Evolutionary conservation across 2,797 vertebrate species (phyloP).

Genomic region (Macrochelys suwanniensis): DNA sequence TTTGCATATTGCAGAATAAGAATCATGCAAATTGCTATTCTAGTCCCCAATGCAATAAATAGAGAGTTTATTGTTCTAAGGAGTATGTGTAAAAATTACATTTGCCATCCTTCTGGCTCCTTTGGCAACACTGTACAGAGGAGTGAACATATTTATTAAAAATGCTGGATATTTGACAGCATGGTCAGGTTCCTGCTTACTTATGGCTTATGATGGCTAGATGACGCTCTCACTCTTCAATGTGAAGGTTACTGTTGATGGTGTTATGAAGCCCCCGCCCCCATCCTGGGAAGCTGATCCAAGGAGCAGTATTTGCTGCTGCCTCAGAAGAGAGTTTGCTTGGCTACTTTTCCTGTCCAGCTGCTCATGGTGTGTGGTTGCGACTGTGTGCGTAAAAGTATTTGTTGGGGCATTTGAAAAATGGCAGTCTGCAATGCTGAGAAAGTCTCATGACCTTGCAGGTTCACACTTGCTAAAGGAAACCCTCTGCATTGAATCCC

Average conservation of each 20-base stretch:
- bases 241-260: accelerated
- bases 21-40: not conserved
- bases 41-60: not conserved
- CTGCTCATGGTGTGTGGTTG: not conserved
- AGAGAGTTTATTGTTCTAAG: not conserved
- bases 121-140: not conserved
- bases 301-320: not conserved
- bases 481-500: not conserved
- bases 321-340: not conserved
- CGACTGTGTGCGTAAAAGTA: accelerated
- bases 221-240: not conserved
- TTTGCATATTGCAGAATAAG: not conserved
- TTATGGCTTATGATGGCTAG: not conserved
- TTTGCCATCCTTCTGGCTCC: not conserved
- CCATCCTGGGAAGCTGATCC: accelerated
- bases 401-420: accelerated
- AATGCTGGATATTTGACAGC: not conserved
- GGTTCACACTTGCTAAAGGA: not conserved
- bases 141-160: not conserved
- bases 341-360: not conserved
- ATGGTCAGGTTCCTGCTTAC: not conserved
- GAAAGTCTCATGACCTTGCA: accelerated
- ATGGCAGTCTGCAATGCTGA: not conserved
- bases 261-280: not conserved
- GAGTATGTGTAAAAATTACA: not conserved